A percentile compares a stretch with the other conserved stretches of the same genome.
Evolutionary conservation across 2,888 invertebrate species (phyloP).

Genomic region (Elegia similella): DNA sequence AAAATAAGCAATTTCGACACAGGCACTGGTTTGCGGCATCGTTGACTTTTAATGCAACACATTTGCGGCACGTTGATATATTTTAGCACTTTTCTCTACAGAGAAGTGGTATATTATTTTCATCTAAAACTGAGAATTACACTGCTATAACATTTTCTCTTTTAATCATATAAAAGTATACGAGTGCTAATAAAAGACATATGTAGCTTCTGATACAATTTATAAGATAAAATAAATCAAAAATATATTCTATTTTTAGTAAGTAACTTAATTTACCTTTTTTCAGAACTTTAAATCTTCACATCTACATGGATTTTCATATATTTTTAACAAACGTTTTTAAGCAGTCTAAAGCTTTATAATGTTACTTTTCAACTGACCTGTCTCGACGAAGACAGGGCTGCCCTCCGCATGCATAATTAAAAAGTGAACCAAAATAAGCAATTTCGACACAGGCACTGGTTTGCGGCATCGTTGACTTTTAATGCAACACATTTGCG

Average conservation of each 20-base stretch:
- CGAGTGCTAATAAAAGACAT: too few relatives aligned
- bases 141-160: too few relatives aligned
- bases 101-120: not conserved
- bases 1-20: constrained; percentile 76
- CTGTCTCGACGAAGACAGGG: constrained; percentile 47
- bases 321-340: too few relatives aligned
- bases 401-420: constrained; percentile 66
- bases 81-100: constrained; percentile 23
- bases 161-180: too few relatives aligned
- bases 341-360: too few relatives aligned
- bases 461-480: constrained; percentile 66
- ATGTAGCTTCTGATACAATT: too few relatives aligned
- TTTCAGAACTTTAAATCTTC: too few relatives aligned
- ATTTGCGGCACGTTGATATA: constrained; percentile 39
- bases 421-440: constrained; percentile 70
- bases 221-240: too few relatives aligned
- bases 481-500: constrained; percentile 59
- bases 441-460: constrained; percentile 72
- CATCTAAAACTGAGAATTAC: not conserved
- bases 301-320: too few relatives aligned
- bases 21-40: constrained; percentile 63
- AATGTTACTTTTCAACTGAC: constrained; percentile 46
- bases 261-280: too few relatives aligned
- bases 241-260: too few relatives aligned
- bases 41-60: constrained; percentile 64